Conservation (phyloP, 2,797 vertebrate genomes). For the Propithecus perrieri region DNA sequence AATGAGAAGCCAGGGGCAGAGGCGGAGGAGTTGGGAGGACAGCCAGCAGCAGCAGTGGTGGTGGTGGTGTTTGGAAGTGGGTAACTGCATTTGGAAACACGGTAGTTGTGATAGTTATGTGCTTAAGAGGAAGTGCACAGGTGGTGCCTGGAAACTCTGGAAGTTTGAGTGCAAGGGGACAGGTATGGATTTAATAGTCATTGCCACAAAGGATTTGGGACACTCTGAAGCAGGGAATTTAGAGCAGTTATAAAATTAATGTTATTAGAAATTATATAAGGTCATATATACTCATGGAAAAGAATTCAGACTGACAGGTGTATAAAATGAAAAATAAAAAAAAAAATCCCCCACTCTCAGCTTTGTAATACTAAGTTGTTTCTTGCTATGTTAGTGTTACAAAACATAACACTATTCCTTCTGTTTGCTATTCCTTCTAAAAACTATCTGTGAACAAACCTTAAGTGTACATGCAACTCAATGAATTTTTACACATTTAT, state of each 20-base stretch:
- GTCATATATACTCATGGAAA: background rate
- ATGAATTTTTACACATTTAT: background rate
- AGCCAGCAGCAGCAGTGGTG: background rate
- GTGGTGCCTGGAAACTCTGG: background rate
- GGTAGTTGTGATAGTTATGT: background rate
- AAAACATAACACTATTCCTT: background rate
- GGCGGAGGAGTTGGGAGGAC: background rate
- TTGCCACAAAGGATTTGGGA: background rate
- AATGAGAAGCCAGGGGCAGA: background rate
- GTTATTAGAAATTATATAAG: background rate
- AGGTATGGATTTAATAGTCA: background rate
- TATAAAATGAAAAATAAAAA: conserved; percentile 26
- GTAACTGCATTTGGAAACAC: background rate
- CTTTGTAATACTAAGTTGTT: background rate
- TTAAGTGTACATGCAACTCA: background rate
- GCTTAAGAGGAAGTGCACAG: background rate
- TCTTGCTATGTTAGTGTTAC: background rate
- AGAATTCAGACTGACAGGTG: background rate
- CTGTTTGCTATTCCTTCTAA: background rate
- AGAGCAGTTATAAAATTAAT: background rate
- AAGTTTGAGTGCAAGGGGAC: background rate
- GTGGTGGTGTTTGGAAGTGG: background rate
- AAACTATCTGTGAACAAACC: background rate
- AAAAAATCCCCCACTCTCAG: background rate
- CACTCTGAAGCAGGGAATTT: background rate